Base-by-base conservation (phyloP, 2,888 invertebrate genomes). In the Oscheius sp. region DNA sequence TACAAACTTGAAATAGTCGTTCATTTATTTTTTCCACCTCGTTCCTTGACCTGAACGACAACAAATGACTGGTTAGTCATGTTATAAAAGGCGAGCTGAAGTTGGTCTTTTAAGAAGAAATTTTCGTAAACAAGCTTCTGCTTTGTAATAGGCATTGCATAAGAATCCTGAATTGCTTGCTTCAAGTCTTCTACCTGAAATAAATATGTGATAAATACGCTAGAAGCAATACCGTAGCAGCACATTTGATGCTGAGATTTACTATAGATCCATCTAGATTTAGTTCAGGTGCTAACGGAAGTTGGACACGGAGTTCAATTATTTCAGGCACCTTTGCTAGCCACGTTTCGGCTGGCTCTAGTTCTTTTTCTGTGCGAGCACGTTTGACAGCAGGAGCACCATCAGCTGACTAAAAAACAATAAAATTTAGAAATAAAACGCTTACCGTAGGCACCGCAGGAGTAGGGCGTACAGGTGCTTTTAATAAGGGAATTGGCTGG, bases 121-220 rank as follows among this genome's bases (percentile, higher is more conserved):
- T 96, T 96, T 93, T 96, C 96, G 85, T 92, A 93, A 80, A 94
- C 93, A 76, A 98, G 90, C 88, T 98, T 96, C 89, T 98, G 97
- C 88, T 98, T 98, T 65, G 95, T 95, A 20, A 93, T 93, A 48
- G 96, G 95, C 92, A 98, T 93, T 76, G 93, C 93, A 69, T 93
- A 93, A 78, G 91, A 90, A 86, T 93, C 92, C 75, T 93, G 91
- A 80, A 98, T 91, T 87, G 92, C 91, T 12, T 92, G 91, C 89
- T 98, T 98, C 81, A 98, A 91, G 65, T 91, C 92, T 15, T 92
- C 91, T n/a, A 95, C 92, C 88, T 89, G 80, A 63, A 79, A 72
- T 27, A 23, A 6, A 8, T 15, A 27, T 27, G 4, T 6, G 52
- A 52, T 6, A 27, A 10, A 55, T 8, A 10, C 12, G 39, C 37